Evolutionary conservation across 2,888 invertebrate genomes (phyloP).

Genomic region (Harpalus rubripes): DNA sequence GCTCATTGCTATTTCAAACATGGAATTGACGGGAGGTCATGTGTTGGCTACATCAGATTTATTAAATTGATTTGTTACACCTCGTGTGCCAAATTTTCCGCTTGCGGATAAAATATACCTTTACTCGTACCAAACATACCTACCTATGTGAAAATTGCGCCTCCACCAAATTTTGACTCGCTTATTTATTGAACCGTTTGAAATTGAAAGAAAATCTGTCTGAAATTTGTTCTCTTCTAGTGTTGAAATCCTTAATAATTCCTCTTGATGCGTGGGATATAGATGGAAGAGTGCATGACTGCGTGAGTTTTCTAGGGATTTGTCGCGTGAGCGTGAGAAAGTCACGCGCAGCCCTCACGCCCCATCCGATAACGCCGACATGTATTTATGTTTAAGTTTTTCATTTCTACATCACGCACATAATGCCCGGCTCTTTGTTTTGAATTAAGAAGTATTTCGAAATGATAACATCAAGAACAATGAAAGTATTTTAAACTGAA

Average conservation of each 20-base stretch:
- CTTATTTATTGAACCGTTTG: background rate
- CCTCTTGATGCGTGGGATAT: conserved; percentile 11
- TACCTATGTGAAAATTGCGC: too few species aligned
- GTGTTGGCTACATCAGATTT: too few species aligned
- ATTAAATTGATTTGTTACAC: too few species aligned
- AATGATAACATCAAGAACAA: conserved; percentile 37
- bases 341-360: conserved; percentile 19
- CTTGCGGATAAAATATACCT: too few species aligned
- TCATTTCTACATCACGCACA: conserved; percentile 58
- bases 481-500: conserved; percentile 23
- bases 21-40: too few species aligned
- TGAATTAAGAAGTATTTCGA: conserved; percentile 35
- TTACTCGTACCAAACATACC: too few species aligned
- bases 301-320: conserved; percentile 23
- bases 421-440: background rate
- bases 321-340: conserved; percentile 49
- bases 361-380: conserved; percentile 46
- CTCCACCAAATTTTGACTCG: too few species aligned
- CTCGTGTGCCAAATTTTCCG: too few species aligned
- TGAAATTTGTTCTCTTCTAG: background rate
- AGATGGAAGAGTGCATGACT: conserved; percentile 26
- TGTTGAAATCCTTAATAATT: conserved; percentile 4
- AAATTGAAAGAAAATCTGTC: background rate
- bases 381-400: conserved; percentile 58
- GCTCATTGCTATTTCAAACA: too few species aligned